Base-by-base conservation (phyloP, 2,888 invertebrate species). In the Blastobasis lacticolella region DNA sequence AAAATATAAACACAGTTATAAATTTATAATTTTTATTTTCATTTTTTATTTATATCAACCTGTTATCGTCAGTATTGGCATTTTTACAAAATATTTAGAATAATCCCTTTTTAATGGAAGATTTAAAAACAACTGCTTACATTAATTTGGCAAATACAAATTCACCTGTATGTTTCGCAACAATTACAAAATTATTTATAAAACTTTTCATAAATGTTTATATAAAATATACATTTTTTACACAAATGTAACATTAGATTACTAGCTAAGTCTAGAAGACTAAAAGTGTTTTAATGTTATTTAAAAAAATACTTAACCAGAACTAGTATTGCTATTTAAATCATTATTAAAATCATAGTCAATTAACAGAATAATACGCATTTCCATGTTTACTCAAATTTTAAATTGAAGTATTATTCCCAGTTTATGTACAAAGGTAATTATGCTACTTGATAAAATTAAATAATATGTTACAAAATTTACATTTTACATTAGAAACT, bases 181-280 rank as follows among this genome's bases (percentile, higher is more conserved):
- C 75, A 78, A 75, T 75, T 78, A 79, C 77, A 79, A 66, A 66
- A 63, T 56, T 64, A 78, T 73, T 67, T 76, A 76, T 78, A 76
- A 70, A 77, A 78, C 72, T 75, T 75, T 69, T 76, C 75, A 68
- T 80, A 79, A 76, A 81, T 75, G 80, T 79, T 81, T 78, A 80
- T 79, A 78, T 75, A 81, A 83, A 83, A 84, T 86, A 85, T 86
- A 87, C 84, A 84, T 80, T 81, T 85, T 83, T 79, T 86, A 85
- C 83, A 86, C 77, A 74, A 79, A 79, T 79, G 76, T 77, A 79
- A 81, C 72, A 75, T 77, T 75, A 77, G 73, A 69, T 69, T 63
- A 64, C 37, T 6, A 40, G 9, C 47, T 54, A 51, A 48, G 46
- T 64, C 69, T 79, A 78, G 51, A 61, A 73, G 71, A 75, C 78